Evolutionary conservation across 2,888 invertebrate species (phyloP), one percentile per base, ranked within the genome.

Genomic region (Tryphoninae sp.): DNA sequence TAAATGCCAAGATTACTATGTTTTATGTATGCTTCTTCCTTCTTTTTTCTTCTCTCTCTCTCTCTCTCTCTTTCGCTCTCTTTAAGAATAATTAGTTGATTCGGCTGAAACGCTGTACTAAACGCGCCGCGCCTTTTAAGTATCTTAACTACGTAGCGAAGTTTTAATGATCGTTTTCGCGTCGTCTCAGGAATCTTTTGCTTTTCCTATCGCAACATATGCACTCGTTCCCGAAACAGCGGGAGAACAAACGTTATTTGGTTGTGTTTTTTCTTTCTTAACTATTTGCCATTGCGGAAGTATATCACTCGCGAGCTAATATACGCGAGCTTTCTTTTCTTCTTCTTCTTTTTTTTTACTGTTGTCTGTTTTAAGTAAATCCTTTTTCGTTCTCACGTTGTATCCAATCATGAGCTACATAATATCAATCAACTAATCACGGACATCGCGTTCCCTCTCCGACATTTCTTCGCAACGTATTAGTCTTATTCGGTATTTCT

Each of bases 101-200:
- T 76, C 76, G 75, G 67, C 67, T 76, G 75, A 71, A 72, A 82
- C 64, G 67, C 59, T 75, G 74, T 61, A 62, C 71, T 65, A 75
- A 75, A 75, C 64, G 49, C 71, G 75, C 49, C 65, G 42, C 62
- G 26, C 23, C 61, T 74, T 45, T 55, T 73, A 82, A 82, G 72
- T 82, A 82, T 68, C 78, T 73, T 33, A 67, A 55, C 79, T 82
- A 79, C 76, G 53, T 76, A 72, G 75, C 76, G 82, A 62, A 78
- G 22, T 71, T 81, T 40, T 13, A 68, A 75, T 61, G 8, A 45
- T 58, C 65, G 16, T 58, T 58, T 19, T 42, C 53, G 19, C 19
- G 33, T 40, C 19, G 22, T 45, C 33, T 23, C 75, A 58, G 65
- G 13, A 8, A 16, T n/a, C 19, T 11, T 16, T 67, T 19, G 40